A percentile compares a stretch with the other conserved stretches of the same genome.
Conservation (phyloP, 1,140 invertebrate genomes). For the Drosophila arawakana region DNA sequence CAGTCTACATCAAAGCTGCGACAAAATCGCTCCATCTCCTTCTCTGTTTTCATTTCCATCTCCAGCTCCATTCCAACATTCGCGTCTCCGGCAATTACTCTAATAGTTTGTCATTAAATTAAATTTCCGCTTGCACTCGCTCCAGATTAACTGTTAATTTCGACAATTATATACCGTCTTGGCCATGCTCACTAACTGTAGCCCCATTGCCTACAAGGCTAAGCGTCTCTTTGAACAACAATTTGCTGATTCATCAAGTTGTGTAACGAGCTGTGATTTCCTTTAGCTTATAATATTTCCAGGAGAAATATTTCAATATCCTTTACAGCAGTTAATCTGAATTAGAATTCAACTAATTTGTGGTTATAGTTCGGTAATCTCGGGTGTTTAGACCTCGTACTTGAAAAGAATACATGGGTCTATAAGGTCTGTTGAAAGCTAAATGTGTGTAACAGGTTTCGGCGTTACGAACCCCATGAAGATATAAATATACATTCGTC, state of each 20-base stretch:
- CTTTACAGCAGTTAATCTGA: too few species aligned
- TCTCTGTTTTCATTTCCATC: background rate
- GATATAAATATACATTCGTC: too few species aligned
- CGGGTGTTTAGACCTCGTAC: too few species aligned
- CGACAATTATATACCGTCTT: constrained; percentile 58
- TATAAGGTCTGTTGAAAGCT: too few species aligned
- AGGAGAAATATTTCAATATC: too few species aligned
- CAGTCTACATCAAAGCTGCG: background rate
- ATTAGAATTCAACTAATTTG: too few species aligned
- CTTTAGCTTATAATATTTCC: background rate
- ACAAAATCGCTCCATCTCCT: background rate
- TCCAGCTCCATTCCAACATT: background rate
- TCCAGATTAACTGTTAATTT: constrained; percentile 73
- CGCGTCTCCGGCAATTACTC: constrained; percentile 51
- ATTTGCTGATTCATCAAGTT: background rate
- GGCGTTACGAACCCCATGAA: too few species aligned
- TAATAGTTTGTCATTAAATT: constrained; percentile 73
- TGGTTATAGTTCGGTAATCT: too few species aligned
- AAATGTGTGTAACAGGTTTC: too few species aligned
- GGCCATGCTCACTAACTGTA: background rate
- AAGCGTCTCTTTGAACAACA: background rate
- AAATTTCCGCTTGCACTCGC: constrained; percentile 60
- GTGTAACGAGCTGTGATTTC: constrained; percentile 9
- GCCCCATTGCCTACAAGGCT: background rate
- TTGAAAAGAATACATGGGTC: too few species aligned